phyloP scores from a whole-genome alignment of 2,888 invertebrate genomes.

The Chymomyza amoena region DNA sequence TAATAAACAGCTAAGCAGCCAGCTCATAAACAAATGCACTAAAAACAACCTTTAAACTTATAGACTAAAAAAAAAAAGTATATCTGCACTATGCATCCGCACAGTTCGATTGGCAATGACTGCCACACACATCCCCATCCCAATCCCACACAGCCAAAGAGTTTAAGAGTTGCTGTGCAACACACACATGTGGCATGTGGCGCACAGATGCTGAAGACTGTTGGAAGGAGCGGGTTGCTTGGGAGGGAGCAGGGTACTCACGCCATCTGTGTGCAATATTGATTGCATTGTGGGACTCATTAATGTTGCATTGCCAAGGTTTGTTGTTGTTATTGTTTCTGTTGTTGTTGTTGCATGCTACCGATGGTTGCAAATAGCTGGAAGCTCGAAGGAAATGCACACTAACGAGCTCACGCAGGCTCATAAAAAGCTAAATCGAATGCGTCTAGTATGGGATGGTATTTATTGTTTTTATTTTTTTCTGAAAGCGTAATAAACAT shows the following conservation, averaged over 20 bases:
- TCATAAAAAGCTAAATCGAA: neutral
- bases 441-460: neutral
- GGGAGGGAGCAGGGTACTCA: neutral
- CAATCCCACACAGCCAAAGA: constrained; percentile 10
- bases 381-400: neutral
- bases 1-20: constrained; percentile 13
- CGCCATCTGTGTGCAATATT: constrained; percentile 3
- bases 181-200: constrained; percentile 60
- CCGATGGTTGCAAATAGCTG: neutral
- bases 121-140: neutral
- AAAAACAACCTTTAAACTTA: constrained; percentile 18
- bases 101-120: constrained; percentile 20
- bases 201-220: constrained; percentile 43
- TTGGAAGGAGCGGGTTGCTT: constrained; percentile 3
- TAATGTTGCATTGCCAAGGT: constrained; percentile 14
- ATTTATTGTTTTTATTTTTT: constrained; percentile 1
- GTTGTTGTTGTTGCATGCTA: neutral
- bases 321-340: neutral
- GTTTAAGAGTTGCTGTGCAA: constrained; percentile 37
- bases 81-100: constrained; percentile 18
- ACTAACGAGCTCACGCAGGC: neutral
- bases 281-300: constrained; percentile 25
- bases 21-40: neutral
- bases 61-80: too few relatives aligned
- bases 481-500: neutral